Base-by-base conservation (phyloP, 2,888 invertebrate genomes). In the Crematogaster levior region DNA sequence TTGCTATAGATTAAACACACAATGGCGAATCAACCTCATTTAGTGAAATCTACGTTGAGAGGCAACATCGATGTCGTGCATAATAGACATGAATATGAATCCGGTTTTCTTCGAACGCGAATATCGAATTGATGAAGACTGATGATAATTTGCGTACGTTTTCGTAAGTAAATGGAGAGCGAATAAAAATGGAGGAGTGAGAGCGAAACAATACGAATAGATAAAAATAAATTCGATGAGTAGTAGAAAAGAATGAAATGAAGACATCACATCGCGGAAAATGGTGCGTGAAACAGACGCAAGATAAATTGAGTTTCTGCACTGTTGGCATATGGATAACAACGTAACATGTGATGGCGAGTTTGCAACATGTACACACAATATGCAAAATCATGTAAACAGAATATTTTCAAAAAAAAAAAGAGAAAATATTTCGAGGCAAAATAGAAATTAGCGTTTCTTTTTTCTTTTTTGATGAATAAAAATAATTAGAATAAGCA, bases 191-290 rank as follows among this genome's bases (percentile, higher is more conserved):
- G 3, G 34, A 68, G 18, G 10, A 37, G 56, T 5, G 43, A 30
- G 34, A 34, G 30, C 24, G 46, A 58, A 75, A 48, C 65, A 46
- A 53, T 60, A 10, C 27, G 58, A 74, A 48, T 46, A 27, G 58
- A 75, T 66, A 63, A 53, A 65, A 74, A 21, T 66, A 21, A 40
- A 70, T 58, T 70, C n/a, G 58, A 68, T 66, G 15, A 79, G 48
- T 10, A 46, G 34, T 46, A n/a, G 5, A 30, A 15, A 58, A 15
- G 79, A 56, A 63, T 58, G 58, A 46, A 58, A 60, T 70, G 58
- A 70, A 65, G 60, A 34, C 48, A 60, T 58, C 15, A 30, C 15
- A 21, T 60, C 46, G 21, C 37, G 60, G 24, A 60, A 70, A 46
- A 46, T 48, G 18, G 15, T 21, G 15, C 21, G 21, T 24, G 48